Percentiles rank a stretch among this genome's conserved stretches.
These are phyloP conservation scores for Gryon sp. DNA, from an alignment of 1,140 invertebrate genomes.

Conservation along the genomic window DNA sequence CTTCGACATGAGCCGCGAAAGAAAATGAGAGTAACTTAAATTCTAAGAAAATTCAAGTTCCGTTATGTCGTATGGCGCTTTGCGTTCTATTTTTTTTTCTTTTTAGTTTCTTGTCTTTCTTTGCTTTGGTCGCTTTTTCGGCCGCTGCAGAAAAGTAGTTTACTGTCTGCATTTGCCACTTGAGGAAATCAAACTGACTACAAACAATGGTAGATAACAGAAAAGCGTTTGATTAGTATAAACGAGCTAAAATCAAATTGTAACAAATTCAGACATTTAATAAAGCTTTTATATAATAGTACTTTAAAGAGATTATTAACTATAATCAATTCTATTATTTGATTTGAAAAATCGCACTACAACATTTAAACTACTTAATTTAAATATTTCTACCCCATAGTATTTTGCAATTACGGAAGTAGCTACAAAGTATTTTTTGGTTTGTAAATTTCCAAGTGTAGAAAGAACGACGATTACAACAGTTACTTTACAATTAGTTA, in stretches of 20 bases:
- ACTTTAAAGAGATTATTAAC: no score
- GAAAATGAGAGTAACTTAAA: conserved; percentile 64
- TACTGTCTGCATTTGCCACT: conserved; percentile 64
- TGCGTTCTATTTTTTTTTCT: conserved; percentile 46
- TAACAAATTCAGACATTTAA: conserved; percentile 39
- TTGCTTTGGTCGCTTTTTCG: conserved; percentile 11
- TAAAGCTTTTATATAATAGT: no score
- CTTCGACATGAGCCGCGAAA: conserved; percentile 47
- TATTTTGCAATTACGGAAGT: no score
- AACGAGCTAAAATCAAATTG: conserved; percentile 12
- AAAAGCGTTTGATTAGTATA: conserved; percentile 60
- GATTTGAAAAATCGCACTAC: no score
- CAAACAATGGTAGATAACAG: conserved; percentile 35
- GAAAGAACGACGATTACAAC: no score
- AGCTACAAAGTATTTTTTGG: no score
- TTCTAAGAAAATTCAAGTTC: conserved; percentile 58
- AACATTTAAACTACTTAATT: no score
- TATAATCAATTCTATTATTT: no score
- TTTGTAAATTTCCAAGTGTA: no score
- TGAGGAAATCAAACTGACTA: conserved; percentile 48
- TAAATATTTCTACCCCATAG: no score
- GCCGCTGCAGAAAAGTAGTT: conserved; percentile 43
- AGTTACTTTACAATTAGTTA: no score
- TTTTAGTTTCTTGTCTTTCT: neutral
- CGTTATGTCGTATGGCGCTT: conserved; percentile 54